phyloP scores from a whole-genome alignment of 1,140 invertebrate species.

The Drosophila sechellia region DNA sequence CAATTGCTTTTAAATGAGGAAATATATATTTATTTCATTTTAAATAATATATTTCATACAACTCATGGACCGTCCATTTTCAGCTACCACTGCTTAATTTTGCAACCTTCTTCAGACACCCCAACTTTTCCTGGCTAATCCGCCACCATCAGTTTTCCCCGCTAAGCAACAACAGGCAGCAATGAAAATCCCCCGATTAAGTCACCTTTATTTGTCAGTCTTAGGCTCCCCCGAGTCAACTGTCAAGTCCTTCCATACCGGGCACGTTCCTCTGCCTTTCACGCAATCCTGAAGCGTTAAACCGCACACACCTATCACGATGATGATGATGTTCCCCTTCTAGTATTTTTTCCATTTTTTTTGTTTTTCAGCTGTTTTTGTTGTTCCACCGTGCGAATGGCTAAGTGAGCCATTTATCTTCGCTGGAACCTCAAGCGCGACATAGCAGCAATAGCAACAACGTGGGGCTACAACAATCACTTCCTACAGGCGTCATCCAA shows the following conservation, averaged over 20 bases:
- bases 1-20: no score
- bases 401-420: conserved; percentile 84
- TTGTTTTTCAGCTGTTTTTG: conserved; percentile 25
- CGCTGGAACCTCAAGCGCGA: conserved; percentile 79
- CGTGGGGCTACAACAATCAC: conserved; percentile 46
- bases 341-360: conserved; percentile 25
- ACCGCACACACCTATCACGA: conserved; percentile 78
- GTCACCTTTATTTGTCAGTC: conserved; percentile 81
- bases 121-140: conserved; percentile 39
- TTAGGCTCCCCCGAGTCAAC: conserved; percentile 55
- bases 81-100: conserved; percentile 8
- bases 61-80: neutral
- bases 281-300: conserved; percentile 67
- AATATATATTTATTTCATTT: no score
- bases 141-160: conserved; percentile 48
- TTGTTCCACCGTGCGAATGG: conserved; percentile 41
- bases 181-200: conserved; percentile 53
- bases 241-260: conserved; percentile 40
- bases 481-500: conserved; percentile 81
- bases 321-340: conserved; percentile 33
- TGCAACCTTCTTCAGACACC: neutral
- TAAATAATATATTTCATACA: neutral
- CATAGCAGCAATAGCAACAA: conserved; percentile 59
- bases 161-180: conserved; percentile 3
- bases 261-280: conserved; percentile 59